Evolutionary conservation across 2,113 vertebrate species (phyloP).

Genomic region (Polypterus senegalus): DNA sequence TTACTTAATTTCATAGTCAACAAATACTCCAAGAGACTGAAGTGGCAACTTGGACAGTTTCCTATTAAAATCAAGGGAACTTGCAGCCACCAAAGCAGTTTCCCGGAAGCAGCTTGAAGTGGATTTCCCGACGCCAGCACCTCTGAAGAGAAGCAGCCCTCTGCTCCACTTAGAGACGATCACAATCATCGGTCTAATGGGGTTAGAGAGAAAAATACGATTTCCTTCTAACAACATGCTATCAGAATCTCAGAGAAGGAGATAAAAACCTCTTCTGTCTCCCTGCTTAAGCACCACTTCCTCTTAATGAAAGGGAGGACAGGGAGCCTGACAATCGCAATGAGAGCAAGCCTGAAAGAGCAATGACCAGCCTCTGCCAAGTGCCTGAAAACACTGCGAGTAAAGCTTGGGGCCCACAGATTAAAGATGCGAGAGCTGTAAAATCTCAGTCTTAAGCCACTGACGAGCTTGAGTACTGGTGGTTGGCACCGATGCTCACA

Average conservation of each 20-base stretch:
- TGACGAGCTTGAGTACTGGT: too few relatives aligned
- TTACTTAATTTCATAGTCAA: too few relatives aligned
- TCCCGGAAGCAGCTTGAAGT: too few relatives aligned
- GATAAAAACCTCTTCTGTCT: constrained; percentile 16
- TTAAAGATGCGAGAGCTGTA: too few relatives aligned
- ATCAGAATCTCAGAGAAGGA: constrained; percentile 22
- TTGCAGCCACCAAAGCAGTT: too few relatives aligned
- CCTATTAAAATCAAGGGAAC: too few relatives aligned
- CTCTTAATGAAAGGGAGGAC: constrained; percentile 15
- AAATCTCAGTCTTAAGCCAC: too few relatives aligned
- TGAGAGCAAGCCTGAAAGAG: not conserved
- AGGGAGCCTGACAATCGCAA: not conserved
- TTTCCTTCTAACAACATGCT: constrained; percentile 13
- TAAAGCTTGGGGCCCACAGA: not conserved
- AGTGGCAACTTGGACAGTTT: too few relatives aligned
- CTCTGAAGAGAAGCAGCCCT: constrained; percentile 14
- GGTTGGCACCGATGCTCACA: too few relatives aligned
- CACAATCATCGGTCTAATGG: constrained; percentile 28
- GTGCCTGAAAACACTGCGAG: not conserved
- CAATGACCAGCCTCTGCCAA: constrained; percentile 4
- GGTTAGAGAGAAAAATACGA: constrained; percentile 14
- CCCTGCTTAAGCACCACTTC: constrained; percentile 18
- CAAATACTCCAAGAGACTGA: too few relatives aligned
- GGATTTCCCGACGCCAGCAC: not conserved
- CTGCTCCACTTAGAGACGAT: constrained; percentile 26